phyloP scores from a whole-genome alignment of 2,888 invertebrate species.

The Gastrophysa polygoni region DNA sequence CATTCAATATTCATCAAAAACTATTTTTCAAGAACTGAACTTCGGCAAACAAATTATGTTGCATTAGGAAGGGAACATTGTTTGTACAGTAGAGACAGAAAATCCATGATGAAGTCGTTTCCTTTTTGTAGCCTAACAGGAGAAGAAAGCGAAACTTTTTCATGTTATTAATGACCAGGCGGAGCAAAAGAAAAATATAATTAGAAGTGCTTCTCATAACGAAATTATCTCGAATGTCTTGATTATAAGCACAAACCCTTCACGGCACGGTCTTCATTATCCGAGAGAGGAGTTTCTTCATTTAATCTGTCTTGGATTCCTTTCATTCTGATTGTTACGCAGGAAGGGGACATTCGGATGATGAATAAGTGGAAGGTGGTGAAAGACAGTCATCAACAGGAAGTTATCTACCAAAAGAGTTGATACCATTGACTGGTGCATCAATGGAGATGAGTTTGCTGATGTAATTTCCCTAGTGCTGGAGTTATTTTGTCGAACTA shows the following conservation, averaged over 20 bases:
- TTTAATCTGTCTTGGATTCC: constrained; percentile 7
- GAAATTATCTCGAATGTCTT: constrained; percentile 9
- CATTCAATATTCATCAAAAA: too few species aligned
- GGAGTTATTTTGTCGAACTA: too few species aligned
- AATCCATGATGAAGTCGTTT: too few species aligned
- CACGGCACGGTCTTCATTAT: neutral
- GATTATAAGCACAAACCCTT: constrained; percentile 7
- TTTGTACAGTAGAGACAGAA: too few species aligned
- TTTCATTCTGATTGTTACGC: neutral
- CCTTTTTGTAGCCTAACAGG: too few species aligned
- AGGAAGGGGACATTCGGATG: neutral
- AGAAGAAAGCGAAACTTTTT: neutral
- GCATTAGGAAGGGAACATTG: too few species aligned
- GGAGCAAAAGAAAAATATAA: neutral
- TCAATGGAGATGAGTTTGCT: too few species aligned
- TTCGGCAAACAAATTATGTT: too few species aligned
- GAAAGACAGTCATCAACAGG: neutral
- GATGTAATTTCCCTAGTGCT: too few species aligned
- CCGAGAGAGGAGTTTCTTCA: neutral
- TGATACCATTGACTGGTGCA: too few species aligned
- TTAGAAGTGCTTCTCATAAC: neutral
- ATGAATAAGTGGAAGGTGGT: neutral
- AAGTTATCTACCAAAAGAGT: too few species aligned
- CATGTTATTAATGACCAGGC: neutral
- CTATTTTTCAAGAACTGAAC: too few species aligned